These are phyloP conservation scores for Notodonta dromedarius DNA, from an alignment of 2,888 invertebrate genomes.

Conservation along the genomic window DNA sequence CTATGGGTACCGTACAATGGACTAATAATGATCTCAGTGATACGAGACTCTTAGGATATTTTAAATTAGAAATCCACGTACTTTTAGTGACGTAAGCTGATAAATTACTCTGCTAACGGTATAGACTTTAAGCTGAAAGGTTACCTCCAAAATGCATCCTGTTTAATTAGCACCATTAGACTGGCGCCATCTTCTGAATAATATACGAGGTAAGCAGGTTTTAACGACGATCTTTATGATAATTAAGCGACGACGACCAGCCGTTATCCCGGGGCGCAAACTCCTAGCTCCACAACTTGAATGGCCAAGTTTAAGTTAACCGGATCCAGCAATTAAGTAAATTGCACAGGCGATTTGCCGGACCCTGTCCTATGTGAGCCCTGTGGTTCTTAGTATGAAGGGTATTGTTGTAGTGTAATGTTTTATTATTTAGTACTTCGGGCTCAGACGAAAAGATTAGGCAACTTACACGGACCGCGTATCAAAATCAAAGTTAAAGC, in stretches of 20 bases:
- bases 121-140: neutral
- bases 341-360: slow-evolving; percentile 42
- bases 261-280: slow-evolving; percentile 9
- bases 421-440: neutral
- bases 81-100: too few species aligned
- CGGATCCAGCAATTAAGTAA: slow-evolving; percentile 42
- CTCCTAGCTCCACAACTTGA: slow-evolving; percentile 12
- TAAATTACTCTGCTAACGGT: too few species aligned
- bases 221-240: slow-evolving; percentile 18
- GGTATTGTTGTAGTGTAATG: neutral
- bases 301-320: slow-evolving; percentile 34
- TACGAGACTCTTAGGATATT: too few species aligned
- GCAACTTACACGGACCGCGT: too few species aligned
- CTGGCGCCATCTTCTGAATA: slow-evolving; percentile 20
- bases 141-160: slow-evolving; percentile 11
- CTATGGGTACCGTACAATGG: too few species aligned
- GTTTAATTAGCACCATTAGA: slow-evolving; percentile 25
- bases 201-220: slow-evolving; percentile 22
- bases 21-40: too few species aligned
- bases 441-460: too few species aligned
- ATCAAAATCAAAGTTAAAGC: too few species aligned
- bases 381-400: neutral
- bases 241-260: slow-evolving; percentile 10
- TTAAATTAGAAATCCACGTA: too few species aligned
- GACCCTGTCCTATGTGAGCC: slow-evolving; percentile 23